phyloP scores from a whole-genome alignment of 2,113 vertebrate species.

The Datnioides undecimradiatus region DNA sequence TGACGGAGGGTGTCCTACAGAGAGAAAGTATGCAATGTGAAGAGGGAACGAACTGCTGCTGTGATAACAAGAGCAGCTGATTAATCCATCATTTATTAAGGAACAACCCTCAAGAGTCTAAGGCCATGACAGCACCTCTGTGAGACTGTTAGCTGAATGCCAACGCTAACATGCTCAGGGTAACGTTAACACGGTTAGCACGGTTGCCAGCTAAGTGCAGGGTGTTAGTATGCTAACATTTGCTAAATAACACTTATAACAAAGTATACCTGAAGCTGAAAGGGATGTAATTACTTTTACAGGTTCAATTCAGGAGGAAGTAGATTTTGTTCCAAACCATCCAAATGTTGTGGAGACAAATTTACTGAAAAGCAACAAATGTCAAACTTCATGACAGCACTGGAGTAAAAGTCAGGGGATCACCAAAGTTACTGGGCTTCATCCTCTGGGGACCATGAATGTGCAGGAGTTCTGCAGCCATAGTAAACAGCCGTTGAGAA shows the following conservation, averaged over 20 bases:
- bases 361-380: neutral
- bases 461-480: too few relatives aligned
- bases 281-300: too few relatives aligned
- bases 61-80: neutral
- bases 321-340: neutral
- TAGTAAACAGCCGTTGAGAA: too few relatives aligned
- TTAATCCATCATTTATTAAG: neutral
- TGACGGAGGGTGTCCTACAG: slow-evolving; percentile 92
- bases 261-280: too few relatives aligned
- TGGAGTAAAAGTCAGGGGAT: neutral
- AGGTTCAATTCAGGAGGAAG: neutral
- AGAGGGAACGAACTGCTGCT: neutral
- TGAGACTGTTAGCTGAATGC: neutral
- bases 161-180: neutral
- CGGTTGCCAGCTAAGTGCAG: neutral
- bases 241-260: neutral
- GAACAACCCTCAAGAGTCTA: too few relatives aligned
- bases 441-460: too few relatives aligned
- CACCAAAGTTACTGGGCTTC: neutral
- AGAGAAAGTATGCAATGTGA: neutral
- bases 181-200: neutral
- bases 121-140: neutral
- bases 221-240: neutral
- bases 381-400: neutral
- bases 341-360: neutral